Evolutionary conservation across 2,888 invertebrate genomes (phyloP), one percentile per base, ranked within the genome.

Genomic region (Calameuta filiformis): DNA sequence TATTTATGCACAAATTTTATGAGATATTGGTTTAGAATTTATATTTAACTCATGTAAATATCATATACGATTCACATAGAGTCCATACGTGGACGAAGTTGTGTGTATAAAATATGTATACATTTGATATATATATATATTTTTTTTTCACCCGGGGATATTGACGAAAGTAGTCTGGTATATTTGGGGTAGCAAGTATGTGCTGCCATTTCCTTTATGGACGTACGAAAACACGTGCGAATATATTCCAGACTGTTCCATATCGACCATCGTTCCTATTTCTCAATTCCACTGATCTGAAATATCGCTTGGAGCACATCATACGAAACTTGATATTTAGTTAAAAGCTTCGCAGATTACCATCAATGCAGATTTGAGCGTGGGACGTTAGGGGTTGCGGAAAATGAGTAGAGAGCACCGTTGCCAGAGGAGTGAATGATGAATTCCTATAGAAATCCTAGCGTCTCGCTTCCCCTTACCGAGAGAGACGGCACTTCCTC

Each of bases 361-460:
- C 85, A 85, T 84, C 84, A 82, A 86, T 85, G 85, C 83, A 84
- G 83, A 86, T 85, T 86, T 81, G 77, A 75, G 76, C 77, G 79
- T 76, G 35, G 30, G 69, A 23, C 37, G 33, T 35, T 30, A 82
- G 74, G 76, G 73, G 69, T 76, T 75, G 77, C 76, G 78, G 79
- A 79, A 79, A 82, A 75, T 85, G 85, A 86, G 79, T 76, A 68
- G 76, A 74, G 79, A 76, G 79, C 76, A 33, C 30, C 31, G 76
- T 37, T 69, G 79, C 33, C 68, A 79, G 83, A 85, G 80, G 83
- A 86, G 84, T 84, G 87, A 87, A 86, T 87, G 87, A 88, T 87
- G 88, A 89, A 89, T 89, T 85, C 85, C 88, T 87, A 89, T 89
- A 89, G 90, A 89, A 89, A 89, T 87, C 85, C 77, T 73, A 80